These are phyloP conservation scores for Aspiorhynchus laticeps DNA, from an alignment of 2,113 vertebrate species.

Conservation along the genomic window DNA sequence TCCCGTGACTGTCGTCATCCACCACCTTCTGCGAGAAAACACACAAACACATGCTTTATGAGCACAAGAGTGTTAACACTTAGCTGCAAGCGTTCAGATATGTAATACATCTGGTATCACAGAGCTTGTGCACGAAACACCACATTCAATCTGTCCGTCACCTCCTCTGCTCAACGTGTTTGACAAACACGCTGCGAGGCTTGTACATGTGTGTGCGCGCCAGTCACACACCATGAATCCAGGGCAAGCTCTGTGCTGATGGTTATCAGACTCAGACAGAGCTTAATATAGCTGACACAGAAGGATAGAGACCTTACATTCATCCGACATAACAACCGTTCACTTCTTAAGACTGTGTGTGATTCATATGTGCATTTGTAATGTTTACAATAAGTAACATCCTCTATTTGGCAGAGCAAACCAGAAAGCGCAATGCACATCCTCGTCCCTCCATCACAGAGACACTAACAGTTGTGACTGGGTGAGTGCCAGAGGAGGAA, in stretches of 20 bases:
- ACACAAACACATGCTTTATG: slow-evolving; percentile 23
- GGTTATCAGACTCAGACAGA: slow-evolving; percentile 21
- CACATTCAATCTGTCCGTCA: slow-evolving; percentile 3
- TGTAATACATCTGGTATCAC: neutral
- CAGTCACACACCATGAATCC: neutral
- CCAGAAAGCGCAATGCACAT: neutral
- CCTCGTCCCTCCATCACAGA: slow-evolving; percentile 3
- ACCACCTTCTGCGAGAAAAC: slow-evolving; percentile 64
- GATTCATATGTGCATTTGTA: slow-evolving; percentile 1
- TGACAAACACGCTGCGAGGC: neutral
- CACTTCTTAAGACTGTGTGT: neutral
- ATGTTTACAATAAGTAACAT: slow-evolving; percentile 8
- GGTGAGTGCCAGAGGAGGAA: slow-evolving; percentile 13
- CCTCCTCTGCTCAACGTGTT: neutral
- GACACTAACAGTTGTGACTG: slow-evolving; percentile 23
- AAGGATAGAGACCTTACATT: neutral
- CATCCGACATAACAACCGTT: neutral
- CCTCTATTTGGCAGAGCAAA: neutral
- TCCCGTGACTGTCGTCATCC: slow-evolving; percentile 70
- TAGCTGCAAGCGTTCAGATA: neutral
- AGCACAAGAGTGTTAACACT: neutral
- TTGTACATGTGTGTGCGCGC: neutral
- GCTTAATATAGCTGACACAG: slow-evolving; percentile 17
- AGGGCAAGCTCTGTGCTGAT: slow-evolving; percentile 21
- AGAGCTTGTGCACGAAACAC: neutral